phyloP scores from a whole-genome alignment of 2,113 vertebrate genomes.

The Notothenia rossii region DNA sequence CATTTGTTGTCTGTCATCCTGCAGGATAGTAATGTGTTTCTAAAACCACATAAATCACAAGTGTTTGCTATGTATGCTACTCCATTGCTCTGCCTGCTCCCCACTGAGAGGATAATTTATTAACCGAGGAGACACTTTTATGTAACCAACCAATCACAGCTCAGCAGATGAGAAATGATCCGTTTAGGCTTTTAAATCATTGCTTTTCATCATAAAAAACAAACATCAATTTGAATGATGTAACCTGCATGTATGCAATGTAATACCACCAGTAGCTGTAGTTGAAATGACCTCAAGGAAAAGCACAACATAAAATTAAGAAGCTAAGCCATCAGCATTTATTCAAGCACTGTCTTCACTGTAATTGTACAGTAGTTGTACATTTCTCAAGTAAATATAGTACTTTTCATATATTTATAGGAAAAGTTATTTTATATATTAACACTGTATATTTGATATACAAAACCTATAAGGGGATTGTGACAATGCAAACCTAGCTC shows the following conservation, averaged over 20 bases:
- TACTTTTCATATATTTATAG: too few relatives aligned
- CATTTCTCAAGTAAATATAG: neutral
- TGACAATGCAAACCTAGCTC: neutral
- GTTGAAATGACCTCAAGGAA: neutral
- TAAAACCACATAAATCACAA: conserved; percentile 62
- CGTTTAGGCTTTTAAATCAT: neutral
- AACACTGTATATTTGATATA: neutral
- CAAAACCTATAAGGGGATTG: neutral
- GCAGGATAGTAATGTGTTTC: conserved; percentile 59
- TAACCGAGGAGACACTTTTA: conserved; percentile 20
- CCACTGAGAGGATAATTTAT: conserved; percentile 26
- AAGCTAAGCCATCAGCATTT: neutral
- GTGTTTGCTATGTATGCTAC: conserved; percentile 23
- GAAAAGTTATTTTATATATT: neutral
- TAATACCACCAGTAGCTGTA: neutral
- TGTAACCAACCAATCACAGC: conserved; percentile 23
- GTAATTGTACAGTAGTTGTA: neutral
- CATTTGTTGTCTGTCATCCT: conserved; percentile 71
- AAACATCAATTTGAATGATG: neutral
- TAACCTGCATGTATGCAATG: neutral
- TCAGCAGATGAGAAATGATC: neutral
- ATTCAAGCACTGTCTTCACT: neutral
- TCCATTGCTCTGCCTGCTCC: conserved; percentile 43
- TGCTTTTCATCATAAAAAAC: neutral
- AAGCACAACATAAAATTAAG: too few relatives aligned